These are phyloP conservation scores for Dendrophyllia cribrosa DNA, from an alignment of 64 coral and sea anemone species.

Conservation along the genomic window DNA sequence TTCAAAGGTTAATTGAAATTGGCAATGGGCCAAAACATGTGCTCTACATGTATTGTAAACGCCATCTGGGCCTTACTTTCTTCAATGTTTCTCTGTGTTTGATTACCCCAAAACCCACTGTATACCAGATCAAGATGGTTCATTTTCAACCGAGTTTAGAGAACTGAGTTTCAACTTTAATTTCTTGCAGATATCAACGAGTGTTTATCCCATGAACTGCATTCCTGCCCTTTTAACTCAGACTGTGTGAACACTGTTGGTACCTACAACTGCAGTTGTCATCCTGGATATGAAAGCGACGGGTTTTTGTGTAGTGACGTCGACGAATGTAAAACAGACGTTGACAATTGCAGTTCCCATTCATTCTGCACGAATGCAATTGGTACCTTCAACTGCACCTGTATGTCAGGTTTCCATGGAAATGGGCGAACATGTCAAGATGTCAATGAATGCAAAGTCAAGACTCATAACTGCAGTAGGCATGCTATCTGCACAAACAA, in stretches of 20 bases:
- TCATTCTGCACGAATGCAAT: not conserved
- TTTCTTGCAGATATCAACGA: not conserved
- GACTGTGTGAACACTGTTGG: not conserved
- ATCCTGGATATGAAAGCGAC: not conserved
- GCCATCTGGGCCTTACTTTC: too few species aligned
- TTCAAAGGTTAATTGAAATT: too few species aligned
- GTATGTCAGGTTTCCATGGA: not conserved
- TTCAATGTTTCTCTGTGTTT: too few species aligned
- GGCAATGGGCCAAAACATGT: too few species aligned
- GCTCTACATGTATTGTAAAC: too few species aligned
- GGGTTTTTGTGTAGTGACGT: not conserved
- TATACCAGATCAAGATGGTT: too few species aligned
- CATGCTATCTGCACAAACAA: conserved; percentile 2
- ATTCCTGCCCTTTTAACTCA: not conserved
- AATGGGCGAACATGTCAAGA: conserved; percentile 5
- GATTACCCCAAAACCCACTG: too few species aligned
- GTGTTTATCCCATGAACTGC: not conserved
- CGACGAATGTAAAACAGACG: not conserved
- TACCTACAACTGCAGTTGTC: not conserved
- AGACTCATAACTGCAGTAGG: not conserved
- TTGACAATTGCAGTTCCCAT: not conserved
- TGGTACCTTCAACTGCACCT: not conserved
- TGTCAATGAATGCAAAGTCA: not conserved
- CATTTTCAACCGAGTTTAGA: too few species aligned
- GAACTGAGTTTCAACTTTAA: too few species aligned